Base-by-base conservation (phyloP, 2,113 vertebrate genomes). In the Micromys minutus region DNA sequence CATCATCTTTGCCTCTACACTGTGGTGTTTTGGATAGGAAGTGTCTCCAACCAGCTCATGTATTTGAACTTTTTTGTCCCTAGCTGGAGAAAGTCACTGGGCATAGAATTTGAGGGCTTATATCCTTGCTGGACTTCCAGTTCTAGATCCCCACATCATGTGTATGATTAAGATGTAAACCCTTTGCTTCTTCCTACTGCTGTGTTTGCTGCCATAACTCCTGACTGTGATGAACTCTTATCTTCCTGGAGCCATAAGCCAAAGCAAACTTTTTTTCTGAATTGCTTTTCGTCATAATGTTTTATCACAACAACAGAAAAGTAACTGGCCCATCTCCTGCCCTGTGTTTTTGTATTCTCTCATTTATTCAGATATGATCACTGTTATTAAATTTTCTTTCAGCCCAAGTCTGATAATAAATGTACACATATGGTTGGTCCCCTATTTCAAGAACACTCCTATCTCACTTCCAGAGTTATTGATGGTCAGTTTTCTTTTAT, bases 391-490 rank as follows among this genome's bases (percentile, higher is more conserved):
- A 24, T 50, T 36, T 55, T 50, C 34, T 34, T 11, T 4, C 57
- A 39, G 59, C 81, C 57, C 29, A 10, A 57, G 7, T 63, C 57
- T 42, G 8, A 42, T 84, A 63, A 63, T 31, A 34, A 83, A 83
- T 81, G 22, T 12, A 10, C 50, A 15, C 5, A 6, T 10, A 21
- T 34, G 9, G 3, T n/a, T 34, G 9, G 3, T n/a, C 1, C n/a
- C 24, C 19, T 21, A 79, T 15, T 15, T 1, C 19, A 71, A 65
- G 22, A 57, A 80, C 9, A 72, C 12, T 26, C 6, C 10, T 39
- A 17, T 74, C 10, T 8, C 3, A 29, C 7, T 16, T 50, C 50
- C n/a, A 15, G 47, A 67, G 50, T 34, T 63, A 22, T 29, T 86
- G 52, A 59, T 24, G 45, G 29, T 47, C 61, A 52, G 50, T 61